These are phyloP conservation scores for Ptilorrhoa leucosticta DNA, from an alignment of 2,113 vertebrate species.

Conservation along the genomic window DNA sequence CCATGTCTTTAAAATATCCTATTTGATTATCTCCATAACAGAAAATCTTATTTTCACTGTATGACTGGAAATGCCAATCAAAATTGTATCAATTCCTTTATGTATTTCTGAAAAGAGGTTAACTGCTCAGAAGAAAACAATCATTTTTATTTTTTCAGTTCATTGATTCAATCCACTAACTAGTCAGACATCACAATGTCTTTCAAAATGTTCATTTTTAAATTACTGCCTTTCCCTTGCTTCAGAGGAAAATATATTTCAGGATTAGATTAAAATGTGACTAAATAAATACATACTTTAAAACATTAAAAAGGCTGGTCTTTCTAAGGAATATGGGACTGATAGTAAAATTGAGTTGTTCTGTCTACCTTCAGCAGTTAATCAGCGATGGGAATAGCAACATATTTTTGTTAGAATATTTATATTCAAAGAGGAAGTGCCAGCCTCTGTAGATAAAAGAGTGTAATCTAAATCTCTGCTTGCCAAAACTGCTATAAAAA, in stretches of 20 bases:
- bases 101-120: background rate
- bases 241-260: background rate
- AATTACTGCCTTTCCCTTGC: background rate
- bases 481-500: background rate
- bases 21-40: conserved; percentile 5
- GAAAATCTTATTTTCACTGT: conserved; percentile 23
- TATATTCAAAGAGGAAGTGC: background rate
- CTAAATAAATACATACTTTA: background rate
- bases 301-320: background rate
- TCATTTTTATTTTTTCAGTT: background rate
- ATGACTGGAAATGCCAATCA: background rate
- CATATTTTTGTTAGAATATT: background rate
- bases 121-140: conserved; percentile 15
- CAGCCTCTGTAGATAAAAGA: background rate
- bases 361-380: background rate
- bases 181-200: background rate
- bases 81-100: background rate
- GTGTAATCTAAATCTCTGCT: background rate
- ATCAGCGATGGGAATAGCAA: background rate
- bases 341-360: background rate
- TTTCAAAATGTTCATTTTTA: background rate
- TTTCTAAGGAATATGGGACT: background rate
- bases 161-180: background rate
- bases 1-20: conserved; percentile 11
- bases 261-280: background rate